These are phyloP conservation scores for Ondatra zibethicus DNA, from an alignment of 2,113 vertebrate species.

Conservation along the genomic window DNA sequence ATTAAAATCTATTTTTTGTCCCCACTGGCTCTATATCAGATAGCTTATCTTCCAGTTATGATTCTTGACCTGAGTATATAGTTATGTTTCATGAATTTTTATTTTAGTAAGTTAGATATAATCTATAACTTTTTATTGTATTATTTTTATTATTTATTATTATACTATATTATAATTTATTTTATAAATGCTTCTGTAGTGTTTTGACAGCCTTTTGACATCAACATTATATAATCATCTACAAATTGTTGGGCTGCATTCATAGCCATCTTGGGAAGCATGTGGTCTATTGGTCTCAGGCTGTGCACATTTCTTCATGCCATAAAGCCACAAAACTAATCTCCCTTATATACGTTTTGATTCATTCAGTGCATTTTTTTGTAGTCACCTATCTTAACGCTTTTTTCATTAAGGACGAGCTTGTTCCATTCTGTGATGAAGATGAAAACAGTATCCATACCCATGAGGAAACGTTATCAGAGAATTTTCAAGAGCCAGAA, in stretches of 20 bases:
- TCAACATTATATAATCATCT: neutral
- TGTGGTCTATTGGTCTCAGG: neutral
- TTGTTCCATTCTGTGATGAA: slow-evolving; percentile 93
- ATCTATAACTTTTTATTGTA: neutral
- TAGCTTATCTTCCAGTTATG: neutral
- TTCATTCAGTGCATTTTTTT: neutral
- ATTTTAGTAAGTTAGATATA: slow-evolving; percentile 44
- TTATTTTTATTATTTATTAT: neutral
- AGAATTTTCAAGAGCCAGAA: slow-evolving; percentile 74
- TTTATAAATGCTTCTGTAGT: slow-evolving; percentile 12
- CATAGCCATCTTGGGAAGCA: neutral
- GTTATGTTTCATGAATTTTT: slow-evolving; percentile 30
- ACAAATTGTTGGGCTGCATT: neutral
- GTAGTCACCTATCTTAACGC: slow-evolving; percentile 44
- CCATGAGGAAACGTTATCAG: slow-evolving; percentile 75
- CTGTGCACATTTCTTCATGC: neutral
- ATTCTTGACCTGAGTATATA: slow-evolving; percentile 36
- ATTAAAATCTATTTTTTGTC: slow-evolving; percentile 5
- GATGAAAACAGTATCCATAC: slow-evolving; percentile 83
- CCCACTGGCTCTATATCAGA: neutral
- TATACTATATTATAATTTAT: neutral
- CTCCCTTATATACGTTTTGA: slow-evolving; percentile 17
- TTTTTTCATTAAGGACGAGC: slow-evolving; percentile 89
- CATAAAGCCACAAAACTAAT: neutral
- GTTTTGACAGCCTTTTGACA: neutral